Evolutionary conservation across 2,113 vertebrate species (phyloP).

Genomic region (Coracopsis vasa): DNA sequence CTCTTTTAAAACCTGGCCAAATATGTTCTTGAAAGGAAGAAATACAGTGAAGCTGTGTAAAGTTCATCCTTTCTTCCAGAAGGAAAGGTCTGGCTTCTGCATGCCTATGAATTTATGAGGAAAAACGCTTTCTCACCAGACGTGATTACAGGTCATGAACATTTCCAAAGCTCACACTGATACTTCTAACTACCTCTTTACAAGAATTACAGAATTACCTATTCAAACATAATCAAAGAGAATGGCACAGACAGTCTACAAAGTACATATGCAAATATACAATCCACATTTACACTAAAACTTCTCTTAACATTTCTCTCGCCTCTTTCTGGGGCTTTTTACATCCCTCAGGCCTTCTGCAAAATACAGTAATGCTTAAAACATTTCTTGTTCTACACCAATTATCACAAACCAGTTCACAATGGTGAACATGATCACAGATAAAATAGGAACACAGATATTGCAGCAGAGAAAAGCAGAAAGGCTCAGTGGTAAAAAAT

Average conservation of each 20-base stretch:
- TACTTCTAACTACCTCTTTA: slow-evolving; percentile 1
- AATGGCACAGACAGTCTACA: background rate
- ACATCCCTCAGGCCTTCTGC: background rate
- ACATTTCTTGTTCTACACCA: background rate
- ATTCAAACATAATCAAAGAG: slow-evolving; percentile 28
- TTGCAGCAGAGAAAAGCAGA: background rate
- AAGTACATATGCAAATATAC: background rate
- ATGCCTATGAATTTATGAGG: slow-evolving; percentile 45
- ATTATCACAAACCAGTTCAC: background rate
- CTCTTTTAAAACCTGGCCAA: slow-evolving; percentile 40
- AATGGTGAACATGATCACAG: rapidly evolving
- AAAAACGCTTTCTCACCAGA: background rate
- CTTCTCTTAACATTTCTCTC: background rate
- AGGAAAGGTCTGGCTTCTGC: slow-evolving; percentile 37
- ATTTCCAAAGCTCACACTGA: background rate
- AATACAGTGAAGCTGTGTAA: slow-evolving; percentile 41
- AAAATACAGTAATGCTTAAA: background rate
- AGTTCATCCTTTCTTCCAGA: slow-evolving; percentile 45
- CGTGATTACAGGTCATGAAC: slow-evolving; percentile 39
- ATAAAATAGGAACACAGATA: background rate
- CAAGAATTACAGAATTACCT: slow-evolving; percentile 47
- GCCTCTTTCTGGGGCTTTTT: background rate
- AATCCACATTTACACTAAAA: background rate
- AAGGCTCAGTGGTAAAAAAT: background rate
- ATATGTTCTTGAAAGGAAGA: slow-evolving; percentile 31